Percentiles rank a stretch among this genome's conserved stretches.
These are phyloP conservation scores for Astyanax mexicanus DNA, from an alignment of 2,797 vertebrate species.

Conservation along the genomic window DNA sequence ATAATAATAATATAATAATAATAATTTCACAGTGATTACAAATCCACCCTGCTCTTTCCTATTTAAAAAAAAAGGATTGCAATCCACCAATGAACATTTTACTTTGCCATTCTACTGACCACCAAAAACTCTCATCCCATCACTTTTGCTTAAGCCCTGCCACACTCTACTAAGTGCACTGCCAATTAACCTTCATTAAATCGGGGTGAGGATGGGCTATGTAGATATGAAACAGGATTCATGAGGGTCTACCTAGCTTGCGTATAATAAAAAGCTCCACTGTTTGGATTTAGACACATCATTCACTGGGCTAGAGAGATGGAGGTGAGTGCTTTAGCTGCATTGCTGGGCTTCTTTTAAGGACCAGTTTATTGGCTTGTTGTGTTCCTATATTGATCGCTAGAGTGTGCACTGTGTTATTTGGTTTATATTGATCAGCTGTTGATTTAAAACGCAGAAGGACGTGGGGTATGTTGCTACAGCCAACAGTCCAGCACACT, in stretches of 20 bases:
- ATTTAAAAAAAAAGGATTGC: not conserved
- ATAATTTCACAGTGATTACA: too few relatives aligned
- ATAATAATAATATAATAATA: too few relatives aligned
- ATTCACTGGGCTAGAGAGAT: not conserved
- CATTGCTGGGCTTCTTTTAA: not conserved
- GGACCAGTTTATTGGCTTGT: not conserved
- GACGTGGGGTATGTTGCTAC: not conserved
- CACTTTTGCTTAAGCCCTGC: not conserved
- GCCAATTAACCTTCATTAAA: not conserved
- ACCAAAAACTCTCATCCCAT: not conserved
- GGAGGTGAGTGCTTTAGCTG: conserved; percentile 9
- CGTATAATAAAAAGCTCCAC: not conserved
- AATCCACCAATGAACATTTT: not conserved
- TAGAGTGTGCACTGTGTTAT: not conserved
- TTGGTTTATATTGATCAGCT: not conserved
- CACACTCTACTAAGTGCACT: not conserved
- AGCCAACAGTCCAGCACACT: not conserved
- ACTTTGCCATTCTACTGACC: not conserved
- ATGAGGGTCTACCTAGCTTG: not conserved
- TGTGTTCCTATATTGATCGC: not conserved
- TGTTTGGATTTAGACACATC: not conserved
- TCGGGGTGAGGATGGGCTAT: not conserved
- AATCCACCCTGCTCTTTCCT: too few relatives aligned
- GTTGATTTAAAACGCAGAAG: not conserved
- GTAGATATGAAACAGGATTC: not conserved